A percentile compares a stretch with the other conserved stretches of the same genome.
These are phyloP conservation scores for Cephus cinctus DNA, from an alignment of 1,140 invertebrate species.

Conservation along the genomic window DNA sequence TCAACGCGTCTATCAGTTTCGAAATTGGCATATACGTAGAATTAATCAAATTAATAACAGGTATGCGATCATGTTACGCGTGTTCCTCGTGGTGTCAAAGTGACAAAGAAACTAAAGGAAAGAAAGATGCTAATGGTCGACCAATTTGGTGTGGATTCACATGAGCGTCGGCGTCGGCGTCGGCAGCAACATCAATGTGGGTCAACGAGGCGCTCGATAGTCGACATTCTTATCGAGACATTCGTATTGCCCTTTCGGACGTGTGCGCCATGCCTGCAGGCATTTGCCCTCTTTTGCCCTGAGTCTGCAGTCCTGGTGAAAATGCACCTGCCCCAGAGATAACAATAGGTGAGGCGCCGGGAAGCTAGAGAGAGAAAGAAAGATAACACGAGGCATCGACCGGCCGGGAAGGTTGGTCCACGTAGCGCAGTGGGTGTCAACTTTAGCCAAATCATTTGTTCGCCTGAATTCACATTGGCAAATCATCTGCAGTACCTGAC, in stretches of 20 bases:
- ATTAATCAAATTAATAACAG: too few species aligned
- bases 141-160: not conserved
- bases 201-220: not conserved
- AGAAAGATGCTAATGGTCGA: not conserved
- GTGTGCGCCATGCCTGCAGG: conserved; percentile 18
- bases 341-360: conserved; percentile 2
- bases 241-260: not conserved
- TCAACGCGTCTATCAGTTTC: too few species aligned
- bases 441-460: conserved; percentile 30
- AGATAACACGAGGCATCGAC: conserved; percentile 34
- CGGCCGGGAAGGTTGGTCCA: conserved; percentile 27
- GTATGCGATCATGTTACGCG: too few species aligned
- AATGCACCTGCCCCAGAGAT: conserved; percentile 1
- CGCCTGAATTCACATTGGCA: too few species aligned
- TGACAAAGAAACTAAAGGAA: not conserved
- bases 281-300: too few species aligned
- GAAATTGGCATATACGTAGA: too few species aligned
- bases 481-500: too few species aligned
- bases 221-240: not conserved
- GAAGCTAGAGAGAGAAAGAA: conserved; percentile 15
- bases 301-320: too few species aligned
- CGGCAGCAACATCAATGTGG: too few species aligned
- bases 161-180: not conserved
- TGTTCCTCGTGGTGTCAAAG: not conserved
- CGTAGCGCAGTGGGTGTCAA: conserved; percentile 25